Evolutionary conservation across 1,140 invertebrate genomes (phyloP).

Genomic region (Hydropsyche tenuis): DNA sequence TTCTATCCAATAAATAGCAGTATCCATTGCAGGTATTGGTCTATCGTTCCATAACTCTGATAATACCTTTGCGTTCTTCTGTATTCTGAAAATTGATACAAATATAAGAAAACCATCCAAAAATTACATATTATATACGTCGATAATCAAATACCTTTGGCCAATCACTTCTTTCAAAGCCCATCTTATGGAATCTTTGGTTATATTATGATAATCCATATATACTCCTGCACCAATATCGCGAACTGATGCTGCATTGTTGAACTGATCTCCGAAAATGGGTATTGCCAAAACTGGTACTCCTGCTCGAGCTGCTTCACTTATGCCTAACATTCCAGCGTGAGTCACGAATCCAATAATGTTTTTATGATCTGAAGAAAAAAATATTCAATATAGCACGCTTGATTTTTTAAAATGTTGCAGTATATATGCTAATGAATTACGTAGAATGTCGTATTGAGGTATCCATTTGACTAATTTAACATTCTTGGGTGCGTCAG

Average conservation of each 20-base stretch:
- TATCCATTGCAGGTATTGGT: slow-evolving; percentile 61
- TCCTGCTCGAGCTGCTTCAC: slow-evolving; percentile 67
- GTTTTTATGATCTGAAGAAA: slow-evolving; percentile 64
- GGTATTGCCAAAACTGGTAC: slow-evolving; percentile 69
- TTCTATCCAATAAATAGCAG: slow-evolving; percentile 69
- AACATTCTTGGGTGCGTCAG: slow-evolving; percentile 65
- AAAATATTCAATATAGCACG: slow-evolving; percentile 20
- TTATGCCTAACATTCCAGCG: slow-evolving; percentile 69
- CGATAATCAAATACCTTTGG: slow-evolving; percentile 1
- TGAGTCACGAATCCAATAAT: slow-evolving; percentile 68
- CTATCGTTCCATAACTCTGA: slow-evolving; percentile 64
- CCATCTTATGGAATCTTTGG: slow-evolving; percentile 56
- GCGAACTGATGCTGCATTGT: slow-evolving; percentile 54
- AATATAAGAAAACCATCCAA: slow-evolving; percentile 23
- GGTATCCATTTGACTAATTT: slow-evolving; percentile 68
- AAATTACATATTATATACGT: too few relatives aligned
- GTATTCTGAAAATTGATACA: slow-evolving; percentile 54
- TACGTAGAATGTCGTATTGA: slow-evolving; percentile 69
- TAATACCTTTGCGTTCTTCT: slow-evolving; percentile 55
- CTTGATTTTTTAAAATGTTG: not conserved
- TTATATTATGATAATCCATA: slow-evolving; percentile 65
- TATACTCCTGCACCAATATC: slow-evolving; percentile 60
- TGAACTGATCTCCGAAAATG: slow-evolving; percentile 64
- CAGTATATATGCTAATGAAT: slow-evolving; percentile 32
- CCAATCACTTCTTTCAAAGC: slow-evolving; percentile 10